Base-by-base conservation (phyloP, 2,113 vertebrate genomes). In the Eonycteris spelaea region DNA sequence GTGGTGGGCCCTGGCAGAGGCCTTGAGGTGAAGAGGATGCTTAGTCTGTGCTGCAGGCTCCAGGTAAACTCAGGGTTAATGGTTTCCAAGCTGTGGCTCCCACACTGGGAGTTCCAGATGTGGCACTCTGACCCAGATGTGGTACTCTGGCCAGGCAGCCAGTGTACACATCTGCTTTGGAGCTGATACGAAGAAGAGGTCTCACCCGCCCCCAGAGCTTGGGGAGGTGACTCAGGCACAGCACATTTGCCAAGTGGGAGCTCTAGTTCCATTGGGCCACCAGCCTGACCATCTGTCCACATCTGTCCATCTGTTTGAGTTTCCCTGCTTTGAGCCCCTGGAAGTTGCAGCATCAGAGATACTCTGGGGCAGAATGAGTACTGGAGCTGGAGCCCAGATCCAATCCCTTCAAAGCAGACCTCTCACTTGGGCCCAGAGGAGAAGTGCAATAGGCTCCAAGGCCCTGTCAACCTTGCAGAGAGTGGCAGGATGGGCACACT, bases 121-220 rank as follows among this genome's bases (percentile, higher is more conserved):
- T 92, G 84, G 35, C 1, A 5, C 80, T 95, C 61, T 91, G 80
- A 93, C 63, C 48, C 48, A 74, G 51, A 95, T 16, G 51, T 51
- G 51, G 51, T 51, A 51, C 51, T 51, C 51, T 51, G 51, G 70
- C 86, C 57, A 95, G 94, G 71, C 87, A 92, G 43, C 89, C 82
- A 80, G 71, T 91, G 77, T 8, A 55, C 61, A 83, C 82, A 95
- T 96, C 94, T 97, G 97, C 89, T 96, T 94, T 94, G 91, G 94
- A 97, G 82, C 51, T 86, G 88, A 93, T 74, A 70, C 0, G 61
- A 86, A 85, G 43, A 90, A 77, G 87, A 91, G 55, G 18, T 70
- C 55, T 87, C 48, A n/a, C 48, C 15, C 40, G 15, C 68, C 48
- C 67, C 40, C 80, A 43, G 40, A 79, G 61, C 71, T 75, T n/a